Base-by-base conservation (phyloP, 37 sponge, comb jelly and placozoan genomes). In the Cladorhizidae sp. region DNA sequence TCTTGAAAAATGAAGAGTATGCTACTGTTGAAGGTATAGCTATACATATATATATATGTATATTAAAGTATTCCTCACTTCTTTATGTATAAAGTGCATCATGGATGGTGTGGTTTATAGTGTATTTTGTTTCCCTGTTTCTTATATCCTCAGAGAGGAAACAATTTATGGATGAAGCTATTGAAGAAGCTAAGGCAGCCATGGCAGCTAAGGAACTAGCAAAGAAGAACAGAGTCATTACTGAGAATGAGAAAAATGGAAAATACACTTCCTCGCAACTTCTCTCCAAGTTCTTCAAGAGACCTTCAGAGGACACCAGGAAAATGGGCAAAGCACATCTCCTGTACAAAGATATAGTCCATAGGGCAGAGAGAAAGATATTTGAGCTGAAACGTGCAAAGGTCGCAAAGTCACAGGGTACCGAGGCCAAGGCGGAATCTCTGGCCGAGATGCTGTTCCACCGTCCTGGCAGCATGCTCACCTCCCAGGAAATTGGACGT, bases 381-480 rank as follows among this genome's bases (percentile, higher is more conserved):
- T 63, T n/a, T 38, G 67, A 80, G 41, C 2, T 57, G 25, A 70
- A 71, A 26, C 59, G 68, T 23, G 9, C 31, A 9, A 59, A 38
- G 12, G 23, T 58, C 40, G 75, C 42, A 5, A 67, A 28, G 18
- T 25, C 50, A 1, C 80, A 80, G 25, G 41, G 72, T 3, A 56
- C 38, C 28, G 51, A 69, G 36, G 82, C 50, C 68, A 87, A 59
- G 72, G 88, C 82, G 1, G 82, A 81, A 18, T 74, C 69, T 1
- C 64, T 87, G 37, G 88, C 88, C 9, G 57, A 87, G 33, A 81
- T 70, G 63, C 35, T 79, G 35, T 75, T 81, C 77, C 88, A 87
- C 52, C 72, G n/a, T 15, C 82, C 88, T 15, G 88, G 88, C 38
- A 31, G 77, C 33, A 29, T 80, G 42, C 82, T 87, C 23, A 76